phyloP scores from a whole-genome alignment of 2,888 invertebrate species.

The Ypsolopha sequella region DNA sequence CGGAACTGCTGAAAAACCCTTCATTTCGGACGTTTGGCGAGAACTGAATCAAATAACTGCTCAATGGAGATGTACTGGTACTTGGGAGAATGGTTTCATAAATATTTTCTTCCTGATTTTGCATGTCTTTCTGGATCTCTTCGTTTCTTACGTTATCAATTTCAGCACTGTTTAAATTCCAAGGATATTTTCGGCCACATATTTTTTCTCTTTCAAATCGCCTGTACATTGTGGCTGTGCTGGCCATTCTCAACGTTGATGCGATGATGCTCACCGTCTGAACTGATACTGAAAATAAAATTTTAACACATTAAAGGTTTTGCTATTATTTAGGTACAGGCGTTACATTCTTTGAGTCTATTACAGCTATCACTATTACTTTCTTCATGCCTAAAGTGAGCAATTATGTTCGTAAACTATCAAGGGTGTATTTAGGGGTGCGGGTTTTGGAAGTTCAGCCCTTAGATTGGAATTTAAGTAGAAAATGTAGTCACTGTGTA shows the following conservation, averaged over 20 bases:
- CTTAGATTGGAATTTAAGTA: too few species aligned
- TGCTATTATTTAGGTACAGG: too few species aligned
- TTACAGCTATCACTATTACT: too few species aligned
- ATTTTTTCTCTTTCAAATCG: constrained; percentile 84
- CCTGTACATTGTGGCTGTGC: constrained; percentile 78
- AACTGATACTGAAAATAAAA: constrained; percentile 67
- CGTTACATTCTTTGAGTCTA: too few species aligned
- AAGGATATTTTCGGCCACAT: constrained; percentile 79
- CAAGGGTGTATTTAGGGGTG: too few species aligned
- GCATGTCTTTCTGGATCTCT: constrained; percentile 15
- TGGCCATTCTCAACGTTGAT: constrained; percentile 77
- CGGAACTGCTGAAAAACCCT: constrained; percentile 27
- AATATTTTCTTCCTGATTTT: constrained; percentile 23
- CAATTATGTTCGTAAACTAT: too few species aligned
- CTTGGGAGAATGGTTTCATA: constrained; percentile 30
- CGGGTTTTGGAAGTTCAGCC: too few species aligned
- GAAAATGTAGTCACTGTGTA: too few species aligned
- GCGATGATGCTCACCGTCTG: constrained; percentile 77
- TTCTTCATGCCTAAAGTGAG: too few species aligned
- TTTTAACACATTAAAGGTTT: neutral
- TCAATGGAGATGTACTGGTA: constrained; percentile 13
- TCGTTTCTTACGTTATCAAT: constrained; percentile 34
- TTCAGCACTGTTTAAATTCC: constrained; percentile 53
- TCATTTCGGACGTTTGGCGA: constrained; percentile 32
- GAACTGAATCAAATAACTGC: constrained; percentile 52